Percentiles rank a stretch among this genome's conserved stretches.
Conservation (phyloP, 2,888 invertebrate genomes). For the Dicycla oo region DNA sequence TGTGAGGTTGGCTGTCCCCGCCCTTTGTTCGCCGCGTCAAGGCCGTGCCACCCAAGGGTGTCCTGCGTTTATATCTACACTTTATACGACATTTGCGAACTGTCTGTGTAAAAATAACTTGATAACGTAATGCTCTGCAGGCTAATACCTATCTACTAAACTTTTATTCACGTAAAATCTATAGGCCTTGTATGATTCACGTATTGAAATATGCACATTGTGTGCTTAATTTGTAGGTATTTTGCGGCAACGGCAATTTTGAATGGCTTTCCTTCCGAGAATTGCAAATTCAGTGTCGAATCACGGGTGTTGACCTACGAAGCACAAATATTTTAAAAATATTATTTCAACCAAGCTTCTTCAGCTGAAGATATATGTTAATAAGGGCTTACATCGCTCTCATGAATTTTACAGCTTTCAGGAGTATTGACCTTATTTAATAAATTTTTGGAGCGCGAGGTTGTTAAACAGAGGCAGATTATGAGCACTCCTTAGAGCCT, state of each 20-base stretch:
- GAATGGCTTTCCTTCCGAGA: constrained; percentile 22
- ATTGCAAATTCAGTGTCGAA: constrained; percentile 23
- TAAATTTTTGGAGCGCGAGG: constrained; percentile 35
- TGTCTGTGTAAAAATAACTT: constrained; percentile 63
- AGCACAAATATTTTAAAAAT: not conserved
- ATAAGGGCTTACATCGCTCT: constrained; percentile 24
- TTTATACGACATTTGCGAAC: constrained; percentile 65
- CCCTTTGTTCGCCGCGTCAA: constrained; percentile 77
- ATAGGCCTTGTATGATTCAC: constrained; percentile 11
- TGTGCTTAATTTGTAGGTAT: constrained; percentile 1
- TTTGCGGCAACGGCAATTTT: constrained; percentile 7
- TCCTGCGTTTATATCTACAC: constrained; percentile 62
- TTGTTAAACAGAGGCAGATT: constrained; percentile 32
- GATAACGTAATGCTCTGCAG: constrained; percentile 30
- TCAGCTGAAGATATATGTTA: constrained; percentile 24
- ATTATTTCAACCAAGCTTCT: constrained; percentile 18
- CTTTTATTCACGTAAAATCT: constrained; percentile 10
- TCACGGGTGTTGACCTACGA: constrained; percentile 22
- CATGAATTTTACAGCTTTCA: constrained; percentile 29
- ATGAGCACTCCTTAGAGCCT: constrained; percentile 29
- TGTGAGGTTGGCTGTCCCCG: constrained; percentile 67
- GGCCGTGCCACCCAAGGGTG: constrained; percentile 69
- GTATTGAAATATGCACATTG: not conserved
- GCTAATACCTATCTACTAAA: constrained; percentile 15
- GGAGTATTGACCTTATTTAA: constrained; percentile 34